Percentiles rank a stretch among this genome's conserved stretches.
Evolutionary conservation across 2,888 invertebrate species (phyloP).

Genomic region (Darwinula stevensoni): DNA sequence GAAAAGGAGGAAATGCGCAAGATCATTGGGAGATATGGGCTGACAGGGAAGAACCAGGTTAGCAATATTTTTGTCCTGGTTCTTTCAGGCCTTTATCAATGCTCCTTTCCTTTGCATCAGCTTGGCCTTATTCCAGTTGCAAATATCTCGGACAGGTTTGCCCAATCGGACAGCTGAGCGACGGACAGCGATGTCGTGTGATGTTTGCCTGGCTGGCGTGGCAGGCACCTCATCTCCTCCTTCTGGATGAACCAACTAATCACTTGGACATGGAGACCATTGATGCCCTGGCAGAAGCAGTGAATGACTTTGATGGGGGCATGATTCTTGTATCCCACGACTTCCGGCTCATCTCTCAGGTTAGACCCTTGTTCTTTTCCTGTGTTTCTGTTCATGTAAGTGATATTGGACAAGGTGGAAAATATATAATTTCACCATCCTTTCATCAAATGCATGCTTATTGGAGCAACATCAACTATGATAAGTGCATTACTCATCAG

Average conservation of each 20-base stretch:
- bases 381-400: not conserved
- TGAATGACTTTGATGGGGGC: constrained; percentile 91
- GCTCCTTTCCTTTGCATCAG: not conserved
- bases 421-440: not conserved
- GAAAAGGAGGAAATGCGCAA: constrained; percentile 97
- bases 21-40: constrained; percentile 89
- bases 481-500: too few species aligned
- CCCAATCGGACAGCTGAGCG: constrained; percentile 75
- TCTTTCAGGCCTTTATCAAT: too few species aligned
- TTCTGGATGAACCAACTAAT: constrained; percentile 57
- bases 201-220: constrained; percentile 96
- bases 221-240: constrained; percentile 77
- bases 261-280: constrained; percentile 95
- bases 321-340: constrained; percentile 99
- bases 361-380: too few species aligned
- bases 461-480: too few species aligned
- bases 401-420: not conserved
- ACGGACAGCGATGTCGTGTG: constrained; percentile 91
- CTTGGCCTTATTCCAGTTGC: not conserved
- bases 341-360: constrained; percentile 94
- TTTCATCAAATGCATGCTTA: not conserved
- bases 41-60: constrained; percentile 85
- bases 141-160: constrained; percentile 38
- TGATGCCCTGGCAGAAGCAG: constrained; percentile 86
- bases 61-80: too few species aligned